Evolutionary conservation across 2,113 vertebrate genomes (phyloP).

Genomic region (Colistium nudipinnis): DNA sequence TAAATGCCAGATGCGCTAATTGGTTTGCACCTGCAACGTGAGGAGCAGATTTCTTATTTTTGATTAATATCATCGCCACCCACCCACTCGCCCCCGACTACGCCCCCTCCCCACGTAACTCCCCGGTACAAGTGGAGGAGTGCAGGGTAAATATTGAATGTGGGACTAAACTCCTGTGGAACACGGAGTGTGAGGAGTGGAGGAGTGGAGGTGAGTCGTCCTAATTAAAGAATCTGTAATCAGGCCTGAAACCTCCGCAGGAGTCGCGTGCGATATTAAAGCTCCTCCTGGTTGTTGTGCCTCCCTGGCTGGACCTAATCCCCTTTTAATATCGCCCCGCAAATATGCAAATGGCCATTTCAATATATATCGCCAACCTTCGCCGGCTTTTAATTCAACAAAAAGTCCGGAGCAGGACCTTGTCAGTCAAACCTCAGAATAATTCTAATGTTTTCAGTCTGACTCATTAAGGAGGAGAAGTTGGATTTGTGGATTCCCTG

Average conservation of each 20-base stretch:
- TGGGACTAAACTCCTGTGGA: constrained; percentile 93
- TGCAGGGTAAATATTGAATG: constrained; percentile 99
- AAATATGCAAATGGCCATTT: constrained; percentile 98
- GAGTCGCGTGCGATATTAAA: constrained; percentile 99
- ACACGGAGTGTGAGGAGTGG: constrained; percentile 80
- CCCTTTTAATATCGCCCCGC: constrained; percentile 99
- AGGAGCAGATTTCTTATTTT: constrained; percentile 87
- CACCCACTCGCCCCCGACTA: constrained; percentile 78
- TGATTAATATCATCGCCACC: constrained; percentile 87
- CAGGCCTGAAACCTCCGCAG: constrained; percentile 93
- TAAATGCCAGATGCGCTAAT: constrained; percentile 99
- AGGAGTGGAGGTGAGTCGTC: constrained; percentile 85
- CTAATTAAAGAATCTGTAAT: constrained; percentile 99
- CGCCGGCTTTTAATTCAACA: constrained; percentile 94
- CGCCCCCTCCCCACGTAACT: constrained; percentile 87
- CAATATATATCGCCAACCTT: constrained; percentile 97
- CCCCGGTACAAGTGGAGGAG: constrained; percentile 92
- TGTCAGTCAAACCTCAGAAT: constrained; percentile 92
- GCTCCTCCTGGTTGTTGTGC: constrained; percentile 95
- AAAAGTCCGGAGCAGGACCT: constrained; percentile 96
- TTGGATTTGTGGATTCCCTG: constrained; percentile 61
- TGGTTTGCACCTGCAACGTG: constrained; percentile 95
- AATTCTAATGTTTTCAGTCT: constrained; percentile 81
- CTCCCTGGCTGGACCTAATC: constrained; percentile 94
- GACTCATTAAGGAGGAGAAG: constrained; percentile 90